Conservation (phyloP, 2,888 invertebrate species). For the Hydroisotoma schaefferi region DNA sequence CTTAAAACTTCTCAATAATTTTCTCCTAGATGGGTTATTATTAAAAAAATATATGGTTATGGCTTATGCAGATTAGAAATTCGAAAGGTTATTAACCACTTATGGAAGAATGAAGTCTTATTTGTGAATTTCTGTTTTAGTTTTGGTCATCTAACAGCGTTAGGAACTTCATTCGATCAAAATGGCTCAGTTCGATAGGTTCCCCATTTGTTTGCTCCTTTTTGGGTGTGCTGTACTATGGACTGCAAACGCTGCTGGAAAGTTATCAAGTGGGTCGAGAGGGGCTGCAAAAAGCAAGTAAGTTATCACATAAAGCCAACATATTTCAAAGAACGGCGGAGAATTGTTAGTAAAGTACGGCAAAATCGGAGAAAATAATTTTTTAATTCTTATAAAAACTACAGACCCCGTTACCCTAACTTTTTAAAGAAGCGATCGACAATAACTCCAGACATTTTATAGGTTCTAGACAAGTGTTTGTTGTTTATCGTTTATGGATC, state of each 20-base stretch:
- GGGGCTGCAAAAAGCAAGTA: slow-evolving; percentile 37
- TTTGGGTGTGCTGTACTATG: not conserved
- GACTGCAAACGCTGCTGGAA: slow-evolving; percentile 12
- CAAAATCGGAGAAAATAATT: slow-evolving; percentile 17
- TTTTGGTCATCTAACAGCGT: slow-evolving; percentile 14
- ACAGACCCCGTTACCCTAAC: no score
- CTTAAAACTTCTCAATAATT: no score
- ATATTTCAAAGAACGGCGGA: slow-evolving; percentile 14
- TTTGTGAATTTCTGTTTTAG: no score
- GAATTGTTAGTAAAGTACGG: slow-evolving; percentile 9
- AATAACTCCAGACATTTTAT: no score
- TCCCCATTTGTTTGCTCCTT: slow-evolving; percentile 24
- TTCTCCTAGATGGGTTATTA: no score
- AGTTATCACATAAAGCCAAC: slow-evolving; percentile 24
- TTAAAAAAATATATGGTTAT: no score
- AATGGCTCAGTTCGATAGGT: slow-evolving; percentile 27
- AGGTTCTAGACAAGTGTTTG: no score
- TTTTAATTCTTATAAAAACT: slow-evolving; percentile 9
- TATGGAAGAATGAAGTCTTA: no score
- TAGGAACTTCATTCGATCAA: slow-evolving; percentile 24
- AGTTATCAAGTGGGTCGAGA: slow-evolving; percentile 29
- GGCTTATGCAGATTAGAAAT: no score
- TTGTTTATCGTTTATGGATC: no score
- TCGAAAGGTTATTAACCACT: no score
- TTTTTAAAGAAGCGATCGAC: no score